These are phyloP conservation scores for Tenthredo livida DNA, from an alignment of 2,888 invertebrate species.

Conservation along the genomic window DNA sequence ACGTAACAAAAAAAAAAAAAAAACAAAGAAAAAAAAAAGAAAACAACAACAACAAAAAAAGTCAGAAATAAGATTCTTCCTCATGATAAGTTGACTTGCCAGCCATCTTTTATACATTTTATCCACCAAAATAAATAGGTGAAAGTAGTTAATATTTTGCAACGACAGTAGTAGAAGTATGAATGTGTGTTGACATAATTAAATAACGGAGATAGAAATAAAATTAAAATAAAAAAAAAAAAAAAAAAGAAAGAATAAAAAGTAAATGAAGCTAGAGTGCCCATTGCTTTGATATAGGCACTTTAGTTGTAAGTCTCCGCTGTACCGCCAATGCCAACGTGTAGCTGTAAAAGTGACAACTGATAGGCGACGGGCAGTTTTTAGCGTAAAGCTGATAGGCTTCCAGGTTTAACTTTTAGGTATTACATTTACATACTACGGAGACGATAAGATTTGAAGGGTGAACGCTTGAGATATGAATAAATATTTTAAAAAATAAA, in stretches of 20 bases:
- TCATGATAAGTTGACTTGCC: constrained; percentile 76
- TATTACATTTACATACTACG: constrained; percentile 73
- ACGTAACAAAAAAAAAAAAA: constrained; percentile 34
- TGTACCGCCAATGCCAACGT: constrained; percentile 40
- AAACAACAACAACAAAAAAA: constrained; percentile 50
- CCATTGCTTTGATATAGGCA: constrained; percentile 33
- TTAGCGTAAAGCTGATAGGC: constrained; percentile 75
- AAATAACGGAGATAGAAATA: neutral
- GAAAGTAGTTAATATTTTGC: constrained; percentile 78
- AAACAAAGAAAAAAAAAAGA: constrained; percentile 38
- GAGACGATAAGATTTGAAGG: constrained; percentile 61
- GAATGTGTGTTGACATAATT: constrained; percentile 40
- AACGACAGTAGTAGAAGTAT: constrained; percentile 72
- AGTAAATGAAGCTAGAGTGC: neutral
- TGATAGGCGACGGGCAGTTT: constrained; percentile 63
- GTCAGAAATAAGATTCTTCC: constrained; percentile 73
- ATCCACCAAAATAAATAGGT: constrained; percentile 73
- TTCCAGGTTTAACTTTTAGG: constrained; percentile 77
- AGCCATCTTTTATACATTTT: constrained; percentile 78
- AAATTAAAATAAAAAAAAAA: neutral
- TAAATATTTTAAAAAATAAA: constrained; percentile 74
- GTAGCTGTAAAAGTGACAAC: constrained; percentile 24
- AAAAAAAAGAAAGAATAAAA: neutral
- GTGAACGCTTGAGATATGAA: constrained; percentile 64
- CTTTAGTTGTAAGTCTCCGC: constrained; percentile 20